These are phyloP conservation scores for Fragum whitleyi DNA, from an alignment of 2,888 invertebrate genomes.

Conservation along the genomic window DNA sequence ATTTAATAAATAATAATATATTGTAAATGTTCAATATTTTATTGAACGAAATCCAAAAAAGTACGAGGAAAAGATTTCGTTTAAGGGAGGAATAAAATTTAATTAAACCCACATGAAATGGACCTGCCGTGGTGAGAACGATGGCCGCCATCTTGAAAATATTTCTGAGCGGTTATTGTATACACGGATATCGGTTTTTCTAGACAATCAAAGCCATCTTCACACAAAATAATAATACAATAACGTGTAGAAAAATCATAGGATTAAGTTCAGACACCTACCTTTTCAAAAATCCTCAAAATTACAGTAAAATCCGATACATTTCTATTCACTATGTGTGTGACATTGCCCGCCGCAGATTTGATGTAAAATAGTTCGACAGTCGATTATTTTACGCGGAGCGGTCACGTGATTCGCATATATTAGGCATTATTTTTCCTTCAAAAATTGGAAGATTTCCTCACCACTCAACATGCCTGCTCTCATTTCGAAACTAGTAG, in stretches of 20 bases:
- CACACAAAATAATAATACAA: not conserved
- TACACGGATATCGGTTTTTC: conserved; percentile 36
- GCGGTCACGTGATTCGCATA: conserved; percentile 56
- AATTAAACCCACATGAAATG: conserved; percentile 50
- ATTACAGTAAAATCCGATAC: conserved; percentile 35
- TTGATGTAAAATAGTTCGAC: conserved; percentile 60
- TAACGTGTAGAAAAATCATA: conserved; percentile 8
- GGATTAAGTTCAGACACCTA: not conserved
- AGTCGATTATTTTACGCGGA: conserved; percentile 50
- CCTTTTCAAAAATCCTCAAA: conserved; percentile 6
- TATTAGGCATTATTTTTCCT: conserved; percentile 44
- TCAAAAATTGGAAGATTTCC: conserved; percentile 19
- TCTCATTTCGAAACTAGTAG: no score
- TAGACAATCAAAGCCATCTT: not conserved
- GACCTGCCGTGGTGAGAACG: conserved; percentile 40
- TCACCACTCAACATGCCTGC: not conserved
- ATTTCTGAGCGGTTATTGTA: conserved; percentile 20
- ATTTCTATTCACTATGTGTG: conserved; percentile 32
- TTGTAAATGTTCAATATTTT: conserved; percentile 11
- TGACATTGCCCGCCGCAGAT: conserved; percentile 41
- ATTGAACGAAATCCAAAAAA: conserved; percentile 58
- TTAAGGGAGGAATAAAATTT: conserved; percentile 55
- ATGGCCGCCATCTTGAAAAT: conserved; percentile 63
- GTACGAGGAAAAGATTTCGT: not conserved
- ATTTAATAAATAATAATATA: not conserved